Evolutionary conservation across 2,888 invertebrate species (phyloP).

Genomic region (Andrena camellia): DNA sequence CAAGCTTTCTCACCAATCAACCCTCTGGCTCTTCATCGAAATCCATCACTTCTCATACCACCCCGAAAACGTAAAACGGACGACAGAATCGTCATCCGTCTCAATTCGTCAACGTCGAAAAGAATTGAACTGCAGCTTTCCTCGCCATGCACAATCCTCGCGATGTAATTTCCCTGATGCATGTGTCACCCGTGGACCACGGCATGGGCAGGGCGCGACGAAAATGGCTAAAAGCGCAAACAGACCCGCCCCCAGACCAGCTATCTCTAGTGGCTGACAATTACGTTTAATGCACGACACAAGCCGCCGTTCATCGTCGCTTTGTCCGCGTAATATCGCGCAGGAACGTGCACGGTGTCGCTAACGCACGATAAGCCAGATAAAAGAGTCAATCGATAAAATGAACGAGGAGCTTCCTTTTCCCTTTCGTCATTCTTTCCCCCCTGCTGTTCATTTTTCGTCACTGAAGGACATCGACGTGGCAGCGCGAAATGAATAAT

Average conservation of each 20-base stretch:
- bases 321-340: conserved; percentile 35
- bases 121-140: neutral
- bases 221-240: conserved; percentile 13
- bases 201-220: too few relatives aligned
- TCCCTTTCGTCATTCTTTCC: neutral
- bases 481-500: conserved; percentile 35
- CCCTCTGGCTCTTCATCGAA: neutral
- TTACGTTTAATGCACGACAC: conserved; percentile 20
- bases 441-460: neutral
- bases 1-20: too few relatives aligned
- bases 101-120: conserved; percentile 13
- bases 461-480: neutral
- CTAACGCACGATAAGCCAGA: conserved; percentile 46
- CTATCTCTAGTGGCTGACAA: neutral
- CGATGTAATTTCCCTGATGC: conserved; percentile 21
- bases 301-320: conserved; percentile 14
- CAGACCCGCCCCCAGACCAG: neutral
- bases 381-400: conserved; percentile 60
- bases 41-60: neutral
- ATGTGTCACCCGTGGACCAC: neutral
- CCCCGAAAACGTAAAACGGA: neutral
- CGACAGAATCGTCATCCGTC: neutral
- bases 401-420: conserved; percentile 33
- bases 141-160: neutral
- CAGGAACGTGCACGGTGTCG: conserved; percentile 21